Conservation (phyloP, 2,797 vertebrate genomes). For the Alca torda region DNA sequence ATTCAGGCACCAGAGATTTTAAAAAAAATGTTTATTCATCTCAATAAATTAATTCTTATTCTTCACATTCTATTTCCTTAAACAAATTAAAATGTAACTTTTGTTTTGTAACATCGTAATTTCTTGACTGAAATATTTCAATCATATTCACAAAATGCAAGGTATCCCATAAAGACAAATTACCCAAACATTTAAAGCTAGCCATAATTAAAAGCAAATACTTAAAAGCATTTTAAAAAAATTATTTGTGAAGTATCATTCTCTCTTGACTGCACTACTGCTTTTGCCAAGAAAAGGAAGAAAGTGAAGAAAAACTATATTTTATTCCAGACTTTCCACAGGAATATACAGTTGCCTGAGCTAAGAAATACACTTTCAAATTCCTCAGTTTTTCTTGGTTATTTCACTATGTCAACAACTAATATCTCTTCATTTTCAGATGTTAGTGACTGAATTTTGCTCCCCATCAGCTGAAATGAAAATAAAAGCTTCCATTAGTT, state of each 20-base stretch:
- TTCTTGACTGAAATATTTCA: background rate
- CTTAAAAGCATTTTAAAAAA: background rate
- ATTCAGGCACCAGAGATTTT: background rate
- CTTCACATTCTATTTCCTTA: background rate
- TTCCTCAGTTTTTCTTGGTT: background rate
- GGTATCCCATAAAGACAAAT: background rate
- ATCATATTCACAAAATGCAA: background rate
- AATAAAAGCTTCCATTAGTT: background rate
- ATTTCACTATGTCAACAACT: background rate
- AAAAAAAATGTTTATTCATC: fast-evolving
- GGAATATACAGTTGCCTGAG: background rate
- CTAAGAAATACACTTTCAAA: background rate
- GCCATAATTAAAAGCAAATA: background rate
- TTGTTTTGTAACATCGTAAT: background rate
- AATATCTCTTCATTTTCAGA: constrained; percentile 14
- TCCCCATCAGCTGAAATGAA: constrained; percentile 15
- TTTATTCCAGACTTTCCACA: background rate
- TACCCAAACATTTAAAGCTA: background rate
- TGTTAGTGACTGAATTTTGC: background rate
- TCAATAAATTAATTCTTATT: background rate
- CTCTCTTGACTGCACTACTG: background rate
- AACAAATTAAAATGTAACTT: background rate
- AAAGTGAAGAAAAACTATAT: background rate
- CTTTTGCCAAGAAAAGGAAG: background rate
- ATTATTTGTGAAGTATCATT: background rate